phyloP scores from a whole-genome alignment of 2,888 invertebrate species.

The Euzetes globulus region DNA sequence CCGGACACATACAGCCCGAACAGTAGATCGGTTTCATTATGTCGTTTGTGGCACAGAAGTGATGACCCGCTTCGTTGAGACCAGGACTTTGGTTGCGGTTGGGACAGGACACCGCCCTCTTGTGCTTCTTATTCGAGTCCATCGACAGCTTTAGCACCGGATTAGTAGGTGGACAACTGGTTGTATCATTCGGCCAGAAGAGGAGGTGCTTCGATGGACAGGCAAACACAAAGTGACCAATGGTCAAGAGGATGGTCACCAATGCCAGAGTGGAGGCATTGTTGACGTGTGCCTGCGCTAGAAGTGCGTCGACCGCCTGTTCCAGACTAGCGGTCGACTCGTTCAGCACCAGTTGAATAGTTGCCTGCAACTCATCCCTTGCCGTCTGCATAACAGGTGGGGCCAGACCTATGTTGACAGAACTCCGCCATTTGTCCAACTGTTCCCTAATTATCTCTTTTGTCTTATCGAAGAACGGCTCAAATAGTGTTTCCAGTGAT shows the following conservation, averaged over 20 bases:
- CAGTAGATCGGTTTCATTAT: slow-evolving; percentile 21
- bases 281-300: background rate
- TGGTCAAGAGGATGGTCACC: slow-evolving; percentile 27
- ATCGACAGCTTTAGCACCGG: slow-evolving; percentile 28
- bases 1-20: slow-evolving; percentile 20
- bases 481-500: slow-evolving; percentile 19
- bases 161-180: slow-evolving; percentile 7
- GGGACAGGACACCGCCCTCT: slow-evolving; percentile 25
- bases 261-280: slow-evolving; percentile 28
- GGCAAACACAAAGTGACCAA: slow-evolving; percentile 30
- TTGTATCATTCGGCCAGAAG: background rate
- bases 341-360: slow-evolving; percentile 12
- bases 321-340: slow-evolving; percentile 19
- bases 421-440: background rate
- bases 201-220: slow-evolving; percentile 23
- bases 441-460: slow-evolving; percentile 16
- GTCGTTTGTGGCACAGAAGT: slow-evolving; percentile 5
- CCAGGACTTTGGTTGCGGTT: background rate
- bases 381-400: background rate
- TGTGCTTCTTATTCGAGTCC: slow-evolving; percentile 32
- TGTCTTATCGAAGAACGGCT: slow-evolving; percentile 21
- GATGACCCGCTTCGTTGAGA: slow-evolving; percentile 16
- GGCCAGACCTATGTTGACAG: background rate
- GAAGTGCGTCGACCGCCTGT: background rate
- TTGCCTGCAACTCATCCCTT: slow-evolving; percentile 24